Base-by-base conservation (phyloP, 2,888 invertebrate genomes). In the Zhuqinia jingwanae region DNA sequence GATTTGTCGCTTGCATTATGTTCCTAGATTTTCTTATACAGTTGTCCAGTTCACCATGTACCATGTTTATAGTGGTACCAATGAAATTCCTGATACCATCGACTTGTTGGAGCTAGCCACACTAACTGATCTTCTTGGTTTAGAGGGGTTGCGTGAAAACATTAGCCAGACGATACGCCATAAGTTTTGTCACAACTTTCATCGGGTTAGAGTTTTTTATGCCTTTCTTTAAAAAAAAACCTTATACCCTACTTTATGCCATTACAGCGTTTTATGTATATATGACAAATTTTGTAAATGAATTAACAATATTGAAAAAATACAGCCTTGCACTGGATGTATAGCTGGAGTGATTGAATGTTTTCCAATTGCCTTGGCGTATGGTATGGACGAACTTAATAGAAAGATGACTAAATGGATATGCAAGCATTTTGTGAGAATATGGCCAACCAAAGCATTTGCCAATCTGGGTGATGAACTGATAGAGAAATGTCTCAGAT, bases 111-210 rank as follows among this genome's bases (percentile, higher is more conserved):
- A 98, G 92, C 92, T 98, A 89, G 96, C 98, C 0, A 96, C 97
- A 0, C 92, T 98, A 80, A 96, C 98, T 0, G 98, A 98, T 92
- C 96, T 98, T 95, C 93, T 98, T 78, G 96, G 97, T 8, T 93
- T 98, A 25, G 97, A 98, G 92, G 98, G 98, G 0, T 94, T 99
- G 3, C 97, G 97, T 92, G 97, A 98, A 93, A 96, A 97, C 1
- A 97, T 98, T 0, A 96, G 96, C 92, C 96, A 97, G 91, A 96
- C 96, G 0, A 93, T 98, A 45, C 96, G 96, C 92, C 95, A 95
- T 22, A 96, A 96, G 92, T 97, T 97, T 92, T 98, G 98, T 92
- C 98, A 99, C 92, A 95, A 97, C 92, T 98, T 99, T 92, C 98
- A 99, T 92, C 96, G 96, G 94, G 96, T 96, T 92, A 92, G 90